Evolutionary conservation across 2,888 invertebrate species (phyloP).

Genomic region (Ametastegia equiseti): DNA sequence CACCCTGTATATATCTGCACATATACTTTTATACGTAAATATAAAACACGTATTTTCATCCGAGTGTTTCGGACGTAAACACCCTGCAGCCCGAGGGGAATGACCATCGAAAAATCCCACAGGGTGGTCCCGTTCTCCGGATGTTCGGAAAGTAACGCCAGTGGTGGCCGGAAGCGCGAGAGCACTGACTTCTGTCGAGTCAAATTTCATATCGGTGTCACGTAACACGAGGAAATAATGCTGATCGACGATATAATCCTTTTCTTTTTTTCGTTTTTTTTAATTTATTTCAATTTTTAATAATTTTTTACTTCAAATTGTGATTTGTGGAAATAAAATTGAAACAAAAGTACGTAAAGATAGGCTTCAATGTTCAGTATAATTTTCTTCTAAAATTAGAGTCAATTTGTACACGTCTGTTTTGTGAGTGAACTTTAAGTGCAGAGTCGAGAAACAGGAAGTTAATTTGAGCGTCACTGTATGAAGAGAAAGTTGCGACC

Average conservation of each 20-base stretch:
- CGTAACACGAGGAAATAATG: neutral
- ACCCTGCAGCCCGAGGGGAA: neutral
- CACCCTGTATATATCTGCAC: too few relatives aligned
- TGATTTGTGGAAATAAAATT: too few relatives aligned
- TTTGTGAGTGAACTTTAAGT: neutral
- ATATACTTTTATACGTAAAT: too few relatives aligned
- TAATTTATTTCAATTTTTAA: too few relatives aligned
- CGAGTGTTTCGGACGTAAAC: neutral
- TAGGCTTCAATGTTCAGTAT: neutral
- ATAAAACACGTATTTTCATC: neutral
- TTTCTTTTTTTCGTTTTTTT: too few relatives aligned
- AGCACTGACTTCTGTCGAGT: neutral
- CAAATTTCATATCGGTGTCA: conserved; percentile 30
- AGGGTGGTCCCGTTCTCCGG: conserved; percentile 18
- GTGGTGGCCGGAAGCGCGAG: conserved; percentile 34
- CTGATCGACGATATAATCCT: neutral
- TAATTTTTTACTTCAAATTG: too few relatives aligned
- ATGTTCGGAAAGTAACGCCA: conserved; percentile 27
- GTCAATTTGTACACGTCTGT: neutral
- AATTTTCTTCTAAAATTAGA: neutral
- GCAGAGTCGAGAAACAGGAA: conserved; percentile 68
- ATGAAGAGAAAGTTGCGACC: conserved; percentile 73
- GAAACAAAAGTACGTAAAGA: too few relatives aligned
- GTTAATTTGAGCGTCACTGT: conserved; percentile 72
- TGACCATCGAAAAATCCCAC: neutral